Conservation (phyloP, 53 echinoderm and acorn worm species). For the Astropecten irregularis region DNA sequence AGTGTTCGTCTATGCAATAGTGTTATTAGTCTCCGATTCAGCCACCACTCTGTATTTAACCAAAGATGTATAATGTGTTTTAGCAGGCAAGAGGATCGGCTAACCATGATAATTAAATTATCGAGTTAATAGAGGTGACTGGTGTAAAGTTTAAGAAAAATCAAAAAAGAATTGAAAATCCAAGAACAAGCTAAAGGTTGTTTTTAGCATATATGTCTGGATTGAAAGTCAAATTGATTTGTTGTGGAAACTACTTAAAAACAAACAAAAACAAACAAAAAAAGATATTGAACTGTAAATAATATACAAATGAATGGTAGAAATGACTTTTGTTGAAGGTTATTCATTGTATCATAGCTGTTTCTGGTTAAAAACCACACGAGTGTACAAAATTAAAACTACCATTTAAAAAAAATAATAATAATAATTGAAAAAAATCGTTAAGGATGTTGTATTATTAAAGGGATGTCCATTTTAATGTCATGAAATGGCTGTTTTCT, state of each 20-base stretch:
- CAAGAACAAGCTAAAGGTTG: too few species aligned
- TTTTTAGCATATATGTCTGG: too few species aligned
- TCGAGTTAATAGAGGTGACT: neutral
- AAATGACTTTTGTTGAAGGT: too few species aligned
- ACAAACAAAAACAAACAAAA: too few species aligned
- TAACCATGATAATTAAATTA: constrained; percentile 29
- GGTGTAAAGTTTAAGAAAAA: neutral
- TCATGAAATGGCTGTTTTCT: constrained; percentile 59
- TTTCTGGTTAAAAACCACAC: constrained; percentile 47
- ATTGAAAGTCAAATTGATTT: neutral
- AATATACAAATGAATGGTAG: constrained; percentile 32
- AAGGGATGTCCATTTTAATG: constrained; percentile 13
- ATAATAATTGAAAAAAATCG: neutral
- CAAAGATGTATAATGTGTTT: constrained; percentile 50
- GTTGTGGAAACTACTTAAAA: constrained; percentile 21
- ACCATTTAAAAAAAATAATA: constrained; percentile 28
- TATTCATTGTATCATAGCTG: too few species aligned
- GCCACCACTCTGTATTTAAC: constrained; percentile 26
- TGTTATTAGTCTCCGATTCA: neutral
- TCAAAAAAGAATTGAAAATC: too few species aligned
- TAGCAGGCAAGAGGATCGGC: neutral
- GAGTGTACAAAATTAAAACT: constrained; percentile 48
- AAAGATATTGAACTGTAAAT: constrained; percentile 33
- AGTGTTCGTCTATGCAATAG: constrained; percentile 59
- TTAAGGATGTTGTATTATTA: neutral